A percentile compares a stretch with the other conserved stretches of the same genome.
These are phyloP conservation scores for Andricus curvator DNA, from an alignment of 2,888 invertebrate genomes.

Conservation along the genomic window DNA sequence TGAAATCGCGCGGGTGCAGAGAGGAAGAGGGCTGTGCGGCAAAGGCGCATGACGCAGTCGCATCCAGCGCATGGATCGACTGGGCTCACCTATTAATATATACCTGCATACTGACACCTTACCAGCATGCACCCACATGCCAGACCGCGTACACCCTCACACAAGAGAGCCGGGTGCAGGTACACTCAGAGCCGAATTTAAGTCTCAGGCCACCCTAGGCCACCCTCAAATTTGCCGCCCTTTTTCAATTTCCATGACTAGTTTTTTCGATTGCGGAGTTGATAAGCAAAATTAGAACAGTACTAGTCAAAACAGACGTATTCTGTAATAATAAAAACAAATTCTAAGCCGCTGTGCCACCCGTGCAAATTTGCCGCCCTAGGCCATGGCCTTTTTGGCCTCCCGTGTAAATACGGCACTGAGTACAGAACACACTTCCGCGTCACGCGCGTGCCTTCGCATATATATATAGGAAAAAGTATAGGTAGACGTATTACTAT, in stretches of 20 bases:
- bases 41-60: conserved; percentile 71
- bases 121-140: conserved; percentile 40
- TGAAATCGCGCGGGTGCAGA: conserved; percentile 41
- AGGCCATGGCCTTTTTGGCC: no score
- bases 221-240: no score
- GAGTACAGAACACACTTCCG: conserved; percentile 43
- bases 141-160: conserved; percentile 22
- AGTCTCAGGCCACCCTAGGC: no score
- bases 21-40: conserved; percentile 58
- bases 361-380: no score
- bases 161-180: background rate
- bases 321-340: no score
- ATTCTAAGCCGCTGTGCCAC: no score
- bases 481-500: conserved; percentile 25
- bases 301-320: no score
- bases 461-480: conserved; percentile 2
- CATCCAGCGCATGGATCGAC: conserved; percentile 74
- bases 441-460: conserved; percentile 45
- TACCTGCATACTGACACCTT: conserved; percentile 55
- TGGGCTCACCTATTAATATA: conserved; percentile 60
- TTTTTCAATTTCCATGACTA: no score
- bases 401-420: no score
- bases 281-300: no score
- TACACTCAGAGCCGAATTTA: no score
- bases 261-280: no score